These are phyloP conservation scores for Aspidiotus destructor DNA, from an alignment of 2,888 invertebrate species.

Conservation along the genomic window DNA sequence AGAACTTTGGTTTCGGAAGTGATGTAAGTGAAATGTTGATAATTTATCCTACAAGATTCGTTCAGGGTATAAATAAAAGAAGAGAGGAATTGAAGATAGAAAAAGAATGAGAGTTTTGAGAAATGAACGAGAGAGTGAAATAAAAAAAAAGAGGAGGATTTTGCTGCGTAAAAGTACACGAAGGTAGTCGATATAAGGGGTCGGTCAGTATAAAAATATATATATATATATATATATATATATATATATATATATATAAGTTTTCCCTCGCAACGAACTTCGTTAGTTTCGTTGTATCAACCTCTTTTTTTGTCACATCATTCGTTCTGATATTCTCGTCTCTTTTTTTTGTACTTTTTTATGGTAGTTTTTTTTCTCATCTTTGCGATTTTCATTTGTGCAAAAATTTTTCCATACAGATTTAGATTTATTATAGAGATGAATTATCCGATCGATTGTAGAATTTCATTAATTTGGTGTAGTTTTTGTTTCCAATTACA, in stretches of 20 bases:
- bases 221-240: no score
- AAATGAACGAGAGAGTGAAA: not conserved
- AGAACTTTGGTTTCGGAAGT: slow-evolving; percentile 2
- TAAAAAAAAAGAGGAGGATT: not conserved
- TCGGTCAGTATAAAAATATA: not conserved
- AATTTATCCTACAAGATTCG: slow-evolving; percentile 2
- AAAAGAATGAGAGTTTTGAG: not conserved
- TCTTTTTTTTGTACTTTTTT: not conserved
- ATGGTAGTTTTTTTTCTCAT: not conserved
- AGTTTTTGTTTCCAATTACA: no score
- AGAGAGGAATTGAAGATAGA: not conserved
- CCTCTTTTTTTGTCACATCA: not conserved
- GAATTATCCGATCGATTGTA: not conserved
- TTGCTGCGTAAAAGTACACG: not conserved
- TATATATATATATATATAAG: no score
- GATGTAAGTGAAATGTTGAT: slow-evolving; percentile 4
- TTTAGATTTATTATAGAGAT: not conserved
- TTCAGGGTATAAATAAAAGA: not conserved
- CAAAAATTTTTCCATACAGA: not conserved
- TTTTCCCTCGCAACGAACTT: slow-evolving; percentile 2
- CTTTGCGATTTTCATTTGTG: not conserved
- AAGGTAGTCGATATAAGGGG: slow-evolving; percentile 2
- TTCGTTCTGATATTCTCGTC: not conserved
- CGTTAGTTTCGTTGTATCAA: slow-evolving; percentile 1
- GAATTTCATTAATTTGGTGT: no score